These are phyloP conservation scores for Bradypus variegatus DNA, from an alignment of 2,797 vertebrate species.

Conservation along the genomic window DNA sequence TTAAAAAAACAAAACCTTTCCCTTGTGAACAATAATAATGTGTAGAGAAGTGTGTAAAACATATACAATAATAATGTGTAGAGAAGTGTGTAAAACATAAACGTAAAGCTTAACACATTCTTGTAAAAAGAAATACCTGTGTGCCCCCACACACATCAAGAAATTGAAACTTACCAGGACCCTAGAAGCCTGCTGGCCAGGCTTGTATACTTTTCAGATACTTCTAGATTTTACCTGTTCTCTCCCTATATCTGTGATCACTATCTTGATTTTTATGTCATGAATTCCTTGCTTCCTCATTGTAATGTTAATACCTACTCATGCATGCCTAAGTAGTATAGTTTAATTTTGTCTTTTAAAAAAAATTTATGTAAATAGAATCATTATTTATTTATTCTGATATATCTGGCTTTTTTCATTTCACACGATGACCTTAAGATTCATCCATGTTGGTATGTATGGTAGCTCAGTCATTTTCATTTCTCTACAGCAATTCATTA, in stretches of 20 bases:
- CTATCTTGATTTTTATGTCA: not conserved
- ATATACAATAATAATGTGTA: too few relatives aligned
- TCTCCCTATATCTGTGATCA: not conserved
- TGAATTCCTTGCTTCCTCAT: not conserved
- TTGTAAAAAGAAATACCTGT: not conserved
- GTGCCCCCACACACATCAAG: not conserved
- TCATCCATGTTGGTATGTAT: not conserved
- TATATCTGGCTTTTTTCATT: not conserved
- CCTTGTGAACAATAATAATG: too few relatives aligned
- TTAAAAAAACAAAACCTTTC: not conserved
- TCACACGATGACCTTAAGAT: not conserved
- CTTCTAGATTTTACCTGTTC: not conserved
- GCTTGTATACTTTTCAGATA: not conserved
- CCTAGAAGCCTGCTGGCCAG: not conserved
- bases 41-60: too few relatives aligned
- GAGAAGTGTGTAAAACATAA: not conserved
- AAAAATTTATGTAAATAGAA: not conserved
- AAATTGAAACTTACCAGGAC: not conserved
- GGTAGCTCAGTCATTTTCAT: not conserved
- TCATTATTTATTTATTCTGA: not conserved
- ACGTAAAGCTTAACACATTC: not conserved
- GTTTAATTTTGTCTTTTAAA: not conserved
- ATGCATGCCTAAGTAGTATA: not conserved
- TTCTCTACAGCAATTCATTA: not conserved
- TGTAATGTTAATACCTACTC: not conserved